phyloP scores from a whole-genome alignment of 2,113 vertebrate genomes.

The Cynoglossus semilaevis region DNA sequence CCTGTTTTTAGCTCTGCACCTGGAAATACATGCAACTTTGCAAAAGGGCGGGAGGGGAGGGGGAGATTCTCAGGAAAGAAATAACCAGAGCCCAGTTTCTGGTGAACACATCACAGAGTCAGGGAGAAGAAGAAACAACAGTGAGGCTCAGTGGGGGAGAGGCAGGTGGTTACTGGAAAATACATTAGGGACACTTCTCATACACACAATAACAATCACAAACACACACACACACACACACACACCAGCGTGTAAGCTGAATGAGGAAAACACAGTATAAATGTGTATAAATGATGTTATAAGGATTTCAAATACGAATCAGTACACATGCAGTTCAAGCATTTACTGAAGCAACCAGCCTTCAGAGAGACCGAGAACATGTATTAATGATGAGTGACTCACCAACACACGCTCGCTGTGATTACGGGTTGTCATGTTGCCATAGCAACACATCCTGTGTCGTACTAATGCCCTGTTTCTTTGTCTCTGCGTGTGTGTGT shows the following conservation, averaged over 20 bases:
- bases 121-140: neutral
- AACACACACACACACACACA: slow-evolving; percentile 10
- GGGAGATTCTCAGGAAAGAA: slow-evolving; percentile 18
- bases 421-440: slow-evolving; percentile 62
- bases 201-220: neutral
- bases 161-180: slow-evolving; percentile 49
- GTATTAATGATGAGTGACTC: slow-evolving; percentile 59
- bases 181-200: slow-evolving; percentile 34
- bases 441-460: slow-evolving; percentile 62
- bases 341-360: slow-evolving; percentile 13
- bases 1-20: slow-evolving; percentile 28
- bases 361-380: slow-evolving; percentile 44
- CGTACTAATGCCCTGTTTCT: slow-evolving; percentile 30
- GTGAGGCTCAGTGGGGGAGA: slow-evolving; percentile 13
- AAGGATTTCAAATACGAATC: neutral
- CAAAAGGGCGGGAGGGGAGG: slow-evolving; percentile 5
- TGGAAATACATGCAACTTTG: slow-evolving; percentile 21
- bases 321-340: neutral
- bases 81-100: slow-evolving; percentile 34
- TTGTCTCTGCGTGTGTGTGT: slow-evolving; percentile 21
- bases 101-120: slow-evolving; percentile 46
- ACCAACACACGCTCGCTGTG: slow-evolving; percentile 42
- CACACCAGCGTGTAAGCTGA: neutral
- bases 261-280: neutral
- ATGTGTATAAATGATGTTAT: no score